Base-by-base conservation (phyloP, 2,113 vertebrate species). In the Gulo gulo region DNA sequence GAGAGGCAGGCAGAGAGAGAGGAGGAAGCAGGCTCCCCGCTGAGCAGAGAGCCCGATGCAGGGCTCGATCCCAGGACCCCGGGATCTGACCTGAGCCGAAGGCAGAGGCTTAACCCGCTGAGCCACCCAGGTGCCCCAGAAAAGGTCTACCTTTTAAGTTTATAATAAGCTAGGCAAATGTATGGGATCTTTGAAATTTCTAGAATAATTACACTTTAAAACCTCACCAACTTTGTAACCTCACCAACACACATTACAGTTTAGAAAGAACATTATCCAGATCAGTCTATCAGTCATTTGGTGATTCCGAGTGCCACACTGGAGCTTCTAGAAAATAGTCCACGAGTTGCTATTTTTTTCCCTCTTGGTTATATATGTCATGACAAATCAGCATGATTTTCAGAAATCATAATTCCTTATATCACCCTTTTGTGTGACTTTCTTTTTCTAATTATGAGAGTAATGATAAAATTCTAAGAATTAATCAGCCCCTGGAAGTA, bases 161-260 rank as follows among this genome's bases (percentile, higher is more conserved):
- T 42, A 18, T 85, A 78, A 50, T 65, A 74, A 18, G 18, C 57
- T 71, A 91, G 18, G 18, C 63, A 80, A 95, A 63, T 93, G 7
- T 92, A 65, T 88, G 24, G 21, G 20, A 26, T 92, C 34, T 63
- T 95, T 80, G 34, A 79, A 29, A 69, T 91, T 83, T 94, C 29
- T 63, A 73, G 65, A 91, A 80, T 91, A 95, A 88, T 88, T 95
- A 42, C 45, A 57, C 81, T 97, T 94, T 65, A 89, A 94, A 91
- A 83, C 65, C 29, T 47, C 31, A 83, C 79, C 45, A 89, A 52
- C 52, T 12, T 91, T 95, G 8, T 29, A 92, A 86, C 26, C 29
- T 94, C 81, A 78, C 45, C 31, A 81, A 24, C 14, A 88, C 20
- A 50, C 36, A 13, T 83, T 95, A 78, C 21, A 61, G 34, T 61